These are phyloP conservation scores for Clarias macrocephalus DNA, from an alignment of 2,113 vertebrate genomes.

Conservation along the genomic window DNA sequence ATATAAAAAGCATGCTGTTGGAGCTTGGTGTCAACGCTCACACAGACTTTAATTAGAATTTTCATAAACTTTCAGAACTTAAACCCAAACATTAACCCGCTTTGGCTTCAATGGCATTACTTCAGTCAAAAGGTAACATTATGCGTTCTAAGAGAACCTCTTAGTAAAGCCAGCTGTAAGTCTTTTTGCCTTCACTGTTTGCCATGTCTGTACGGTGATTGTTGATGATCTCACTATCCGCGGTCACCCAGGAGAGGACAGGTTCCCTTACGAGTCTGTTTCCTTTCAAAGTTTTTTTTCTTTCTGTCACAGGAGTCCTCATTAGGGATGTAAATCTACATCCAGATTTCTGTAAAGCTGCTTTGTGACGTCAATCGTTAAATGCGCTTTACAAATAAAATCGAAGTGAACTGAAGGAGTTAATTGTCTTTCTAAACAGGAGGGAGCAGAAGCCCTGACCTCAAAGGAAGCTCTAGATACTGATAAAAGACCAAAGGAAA, in stretches of 20 bases:
- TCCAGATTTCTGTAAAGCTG: neutral
- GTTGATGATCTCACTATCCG: neutral
- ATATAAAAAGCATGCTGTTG: neutral
- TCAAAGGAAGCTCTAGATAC: conserved; percentile 59
- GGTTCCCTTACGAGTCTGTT: neutral
- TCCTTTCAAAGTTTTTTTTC: neutral
- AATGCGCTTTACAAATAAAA: neutral
- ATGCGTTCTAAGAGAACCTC: neutral
- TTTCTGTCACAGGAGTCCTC: neutral
- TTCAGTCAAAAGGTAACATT: neutral
- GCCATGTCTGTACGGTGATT: neutral
- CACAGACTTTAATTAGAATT: neutral
- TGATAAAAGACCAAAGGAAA: conserved; percentile 58
- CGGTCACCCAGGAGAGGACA: neutral
- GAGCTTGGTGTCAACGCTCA: neutral
- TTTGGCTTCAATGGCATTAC: neutral
- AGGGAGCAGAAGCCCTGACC: conserved; percentile 46
- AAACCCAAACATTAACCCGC: too few species aligned
- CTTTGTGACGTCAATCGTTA: neutral
- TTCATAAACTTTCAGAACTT: neutral
- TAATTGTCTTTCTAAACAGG: conserved; percentile 47
- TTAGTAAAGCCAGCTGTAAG: neutral
- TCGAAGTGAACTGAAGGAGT: conserved; percentile 29
- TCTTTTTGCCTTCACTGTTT: neutral
- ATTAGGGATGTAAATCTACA: neutral